Evolutionary conservation across 2,113 vertebrate species (phyloP), one percentile per base, ranked within the genome.

Genomic region (Drymodes brunneopygia): DNA sequence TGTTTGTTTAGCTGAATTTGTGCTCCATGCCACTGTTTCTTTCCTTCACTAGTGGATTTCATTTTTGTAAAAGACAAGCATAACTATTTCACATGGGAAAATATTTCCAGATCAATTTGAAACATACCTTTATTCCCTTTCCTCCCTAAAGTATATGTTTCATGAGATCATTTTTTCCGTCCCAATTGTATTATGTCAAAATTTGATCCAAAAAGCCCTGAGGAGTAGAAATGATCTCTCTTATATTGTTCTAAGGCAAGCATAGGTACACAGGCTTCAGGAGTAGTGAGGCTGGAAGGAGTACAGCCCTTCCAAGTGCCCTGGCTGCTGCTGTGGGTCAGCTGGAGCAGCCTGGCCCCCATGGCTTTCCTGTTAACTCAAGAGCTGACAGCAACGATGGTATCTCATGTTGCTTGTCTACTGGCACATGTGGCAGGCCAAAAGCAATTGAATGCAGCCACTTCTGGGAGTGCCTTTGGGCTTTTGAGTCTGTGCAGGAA

Each of bases 121-220:
- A 96, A 58, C 93, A 96, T 95, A 90, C 88, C 75, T 96, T 95
- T 96, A 93, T 94, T 96, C 93, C 87, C 90, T 93, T 95, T 96
- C 90, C 74, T 95, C 85, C 82, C 92, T 88, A 14, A 71, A 82
- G 90, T 93, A 83, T 96, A 70, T 2, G 7, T 95, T 97, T 91
- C 94, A 95, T 93, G 90, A 95, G 79, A 65, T 95, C 64, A 33
- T 92, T 90, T 95, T 90, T 79, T 53, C 3, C 19, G n/a, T 9
- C 82, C 71, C 82, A 83, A 29, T 95, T 86, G 67, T 93, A 64
- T 73, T 78, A 70, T 92, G 93, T 86, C 94, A 96, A 81, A 94
- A 95, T 62, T 80, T 81, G 88, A 96, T 95, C 79, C 85, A 77
- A 60, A 92, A 95, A 93, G 82, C 94, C 93, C 90, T 16, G 64